Evolutionary conservation across 2,113 vertebrate species (phyloP), one percentile per base, ranked within the genome.

Genomic region (Addax nasomaculatus): DNA sequence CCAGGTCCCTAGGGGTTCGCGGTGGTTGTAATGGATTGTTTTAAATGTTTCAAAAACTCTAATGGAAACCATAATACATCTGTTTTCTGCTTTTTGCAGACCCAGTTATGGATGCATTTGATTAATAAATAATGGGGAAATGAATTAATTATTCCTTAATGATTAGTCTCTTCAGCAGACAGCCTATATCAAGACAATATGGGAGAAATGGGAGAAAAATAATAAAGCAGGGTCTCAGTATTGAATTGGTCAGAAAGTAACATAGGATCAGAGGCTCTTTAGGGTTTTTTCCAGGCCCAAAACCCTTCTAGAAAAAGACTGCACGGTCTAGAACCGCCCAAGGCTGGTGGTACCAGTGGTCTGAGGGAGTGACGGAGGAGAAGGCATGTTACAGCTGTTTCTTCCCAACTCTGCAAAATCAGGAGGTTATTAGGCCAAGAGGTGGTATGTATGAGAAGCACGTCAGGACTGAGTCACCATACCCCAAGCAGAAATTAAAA

Each of bases 81-180:
- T 93, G 43, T 85, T 95, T 97, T 85, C 78, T 96, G 81, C 89
- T 85, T 96, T 98, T 85, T 91, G 85, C 21, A 83, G 43, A 64
- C 36, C 23, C 85, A 10, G 78, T 93, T 91, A 93, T 96, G 83
- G 93, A 91, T 87, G 33, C 49, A 14, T 80, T 88, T 97, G 96
- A 98, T 98, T 57, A 98, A 97, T 98, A 97, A 98, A 94, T 97
- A 78, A 97, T 96, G 85, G 49, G 51, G 83, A 94, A 94, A 97
- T 97, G 60, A 97, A 98, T 96, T 81, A 96, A 94, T 97, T 97
- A 97, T 98, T 97, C 62, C 47, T 91, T 94, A 89, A 95, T 97
- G 90, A 98, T 97, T 95, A 58, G 85, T 85, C 43, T 97, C 58
- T 93, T 90, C 78, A 91, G 90, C 45, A 96, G 78, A 64, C 57